These are phyloP conservation scores for Epizoanthus rinbou DNA, from an alignment of 92 coral and sea anemone genomes.

Conservation along the genomic window DNA sequence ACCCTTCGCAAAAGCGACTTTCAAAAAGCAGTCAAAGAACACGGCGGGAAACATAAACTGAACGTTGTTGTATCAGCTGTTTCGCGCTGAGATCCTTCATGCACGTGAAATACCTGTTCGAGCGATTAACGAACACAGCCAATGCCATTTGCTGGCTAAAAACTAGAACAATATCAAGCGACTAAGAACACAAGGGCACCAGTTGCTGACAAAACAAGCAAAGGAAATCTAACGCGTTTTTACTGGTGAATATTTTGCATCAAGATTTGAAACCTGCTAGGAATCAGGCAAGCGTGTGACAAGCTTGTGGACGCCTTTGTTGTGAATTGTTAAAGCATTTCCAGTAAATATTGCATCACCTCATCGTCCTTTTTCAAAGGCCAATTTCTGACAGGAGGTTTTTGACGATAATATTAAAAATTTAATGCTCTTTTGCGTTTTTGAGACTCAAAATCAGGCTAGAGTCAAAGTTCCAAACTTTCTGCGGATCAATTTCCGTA, in stretches of 20 bases:
- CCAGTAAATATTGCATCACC: background rate
- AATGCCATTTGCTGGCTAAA: background rate
- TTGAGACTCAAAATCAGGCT: too few relatives aligned
- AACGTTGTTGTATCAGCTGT: background rate
- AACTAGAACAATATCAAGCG: background rate
- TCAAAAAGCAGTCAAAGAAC: background rate
- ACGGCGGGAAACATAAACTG: background rate
- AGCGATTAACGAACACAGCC: background rate
- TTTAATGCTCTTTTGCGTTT: background rate
- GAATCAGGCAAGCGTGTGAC: constrained; percentile 12
- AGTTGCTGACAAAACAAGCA: background rate
- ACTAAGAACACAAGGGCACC: constrained; percentile 11
- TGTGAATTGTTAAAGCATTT: background rate
- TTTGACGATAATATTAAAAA: background rate
- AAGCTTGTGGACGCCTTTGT: background rate
- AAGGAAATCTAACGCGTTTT: constrained; percentile 22
- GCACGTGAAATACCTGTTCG: background rate
- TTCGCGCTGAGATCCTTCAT: background rate
- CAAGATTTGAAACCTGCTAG: background rate
- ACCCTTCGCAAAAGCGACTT: background rate
- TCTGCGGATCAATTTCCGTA: too few relatives aligned
- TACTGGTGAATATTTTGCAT: constrained; percentile 1
- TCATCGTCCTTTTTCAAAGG: background rate
- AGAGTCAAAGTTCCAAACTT: too few relatives aligned
- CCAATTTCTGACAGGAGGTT: background rate